Conservation (phyloP, 2,797 vertebrate species). For the Oophaga sylvatica region DNA sequence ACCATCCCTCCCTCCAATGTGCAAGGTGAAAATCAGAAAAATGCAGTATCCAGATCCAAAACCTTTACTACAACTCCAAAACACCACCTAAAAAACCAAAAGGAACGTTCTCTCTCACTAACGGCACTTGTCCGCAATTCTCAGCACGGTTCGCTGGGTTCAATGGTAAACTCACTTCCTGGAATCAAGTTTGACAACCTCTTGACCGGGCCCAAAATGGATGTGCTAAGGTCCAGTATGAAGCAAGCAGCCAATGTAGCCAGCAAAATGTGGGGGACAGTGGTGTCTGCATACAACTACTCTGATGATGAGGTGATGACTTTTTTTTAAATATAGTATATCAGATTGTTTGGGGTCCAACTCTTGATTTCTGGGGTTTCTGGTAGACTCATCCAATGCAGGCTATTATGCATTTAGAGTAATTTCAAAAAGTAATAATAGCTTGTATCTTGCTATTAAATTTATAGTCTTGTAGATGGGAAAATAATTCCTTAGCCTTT, state of each 20-base stretch:
- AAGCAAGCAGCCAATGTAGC: constrained; percentile 95
- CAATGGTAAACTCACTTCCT: constrained; percentile 90
- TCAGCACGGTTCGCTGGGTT: constrained; percentile 87
- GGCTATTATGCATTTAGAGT: no score
- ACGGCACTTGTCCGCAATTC: constrained; percentile 85
- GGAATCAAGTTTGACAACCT: constrained; percentile 91
- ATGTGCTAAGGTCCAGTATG: constrained; percentile 88
- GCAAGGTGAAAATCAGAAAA: constrained; percentile 72
- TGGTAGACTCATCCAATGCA: no score
- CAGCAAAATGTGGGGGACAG: constrained; percentile 92
- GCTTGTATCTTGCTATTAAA: no score
- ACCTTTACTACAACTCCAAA: constrained; percentile 84
- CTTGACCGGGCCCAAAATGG: constrained; percentile 92
- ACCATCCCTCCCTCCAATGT: constrained; percentile 62
- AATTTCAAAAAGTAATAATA: no score
- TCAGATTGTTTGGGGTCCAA: no score
- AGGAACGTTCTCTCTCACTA: constrained; percentile 81
- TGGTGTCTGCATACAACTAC: constrained; percentile 88
- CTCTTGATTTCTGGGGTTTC: no score
- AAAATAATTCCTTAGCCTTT: no score
- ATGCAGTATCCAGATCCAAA: constrained; percentile 87
- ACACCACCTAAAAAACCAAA: constrained; percentile 67
- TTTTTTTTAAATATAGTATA: neutral
- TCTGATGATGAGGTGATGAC: constrained; percentile 92
- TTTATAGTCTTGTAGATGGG: no score